Base-by-base conservation (phyloP, 2,113 vertebrate species). In the Rhinogobius similis region DNA sequence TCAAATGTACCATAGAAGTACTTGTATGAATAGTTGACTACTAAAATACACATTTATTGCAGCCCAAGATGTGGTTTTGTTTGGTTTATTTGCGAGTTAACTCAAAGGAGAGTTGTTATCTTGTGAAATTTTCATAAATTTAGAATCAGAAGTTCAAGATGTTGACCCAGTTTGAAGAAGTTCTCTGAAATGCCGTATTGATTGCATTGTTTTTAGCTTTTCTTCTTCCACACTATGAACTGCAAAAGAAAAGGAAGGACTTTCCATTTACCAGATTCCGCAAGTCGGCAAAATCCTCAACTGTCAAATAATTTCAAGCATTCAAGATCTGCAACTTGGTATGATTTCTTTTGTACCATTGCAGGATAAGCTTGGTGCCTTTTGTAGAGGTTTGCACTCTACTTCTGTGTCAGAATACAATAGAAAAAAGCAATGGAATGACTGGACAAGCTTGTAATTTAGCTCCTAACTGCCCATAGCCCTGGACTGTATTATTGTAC, bases 381-480 rank as follows among this genome's bases (percentile, higher is more conserved):
- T n/a, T 24, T 1, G 53, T 11, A 4, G 23, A 1, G 50, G n/a
- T 55, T 12, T 26, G 8, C 5, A 5, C 20, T 9, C 32, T n/a
- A 53, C 50, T 5, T 27, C 24, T 13, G 24, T 26, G 5, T 29
- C 26, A 29, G 13, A 58, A 58, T 58, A 18, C 23, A 14, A 21
- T 52, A 2, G 21, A 27, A 12, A 26, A 56, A 29, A 58, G 26
- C 24, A 29, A 58, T 29, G 24, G 16, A 29, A 29, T 29, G 55
- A 29, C 24, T 58, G 55, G 55, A 18, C 55, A 58, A 58, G 55
- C 55, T 58, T 9, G 55, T 58, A 29, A 58, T 58, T 58, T 58
- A 58, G 55, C 55, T 16, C 21, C 63, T 20, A 69, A 68, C 56
- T 14, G 43, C 32, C 59, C 52, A 65, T n/a, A 63, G 61, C 21